Percentiles rank a stretch among this genome's conserved stretches.
These are phyloP conservation scores for Apis laboriosa DNA, from an alignment of 1,140 invertebrate genomes.

Conservation along the genomic window DNA sequence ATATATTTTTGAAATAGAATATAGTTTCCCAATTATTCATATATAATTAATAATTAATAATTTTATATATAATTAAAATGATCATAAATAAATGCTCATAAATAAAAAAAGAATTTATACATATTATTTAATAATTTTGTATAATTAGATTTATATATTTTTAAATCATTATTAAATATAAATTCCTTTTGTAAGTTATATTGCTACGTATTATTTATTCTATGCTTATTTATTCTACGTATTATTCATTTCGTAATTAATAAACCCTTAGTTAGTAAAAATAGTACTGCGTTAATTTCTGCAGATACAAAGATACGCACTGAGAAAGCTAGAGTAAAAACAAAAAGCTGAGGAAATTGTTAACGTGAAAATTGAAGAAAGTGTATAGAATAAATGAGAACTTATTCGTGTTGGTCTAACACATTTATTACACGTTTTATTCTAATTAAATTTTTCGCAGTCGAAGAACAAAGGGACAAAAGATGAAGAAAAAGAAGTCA, in stretches of 20 bases:
- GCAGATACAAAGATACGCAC: too few relatives aligned
- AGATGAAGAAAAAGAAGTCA: neutral
- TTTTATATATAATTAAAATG: neutral
- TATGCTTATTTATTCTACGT: neutral
- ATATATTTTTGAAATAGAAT: too few relatives aligned
- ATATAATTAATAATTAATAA: too few relatives aligned
- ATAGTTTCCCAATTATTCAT: too few relatives aligned
- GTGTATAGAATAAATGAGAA: neutral
- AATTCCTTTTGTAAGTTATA: neutral
- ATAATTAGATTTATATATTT: too few relatives aligned
- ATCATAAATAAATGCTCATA: neutral
- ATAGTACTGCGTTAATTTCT: neutral
- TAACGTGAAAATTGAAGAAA: constrained; percentile 2
- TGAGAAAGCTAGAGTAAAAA: neutral
- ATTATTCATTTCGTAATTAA: neutral
- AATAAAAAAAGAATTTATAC: too few relatives aligned
- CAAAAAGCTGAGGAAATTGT: neutral
- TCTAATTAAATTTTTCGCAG: constrained; percentile 29
- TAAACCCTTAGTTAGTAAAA: neutral
- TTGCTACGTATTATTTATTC: too few relatives aligned
- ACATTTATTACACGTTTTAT: constrained; percentile 29
- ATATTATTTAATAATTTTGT: too few relatives aligned
- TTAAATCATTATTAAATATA: neutral
- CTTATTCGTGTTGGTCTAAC: neutral
- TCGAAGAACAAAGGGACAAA: neutral